Conservation (phyloP, 2,888 invertebrate species). For the Nysson spinosus region DNA sequence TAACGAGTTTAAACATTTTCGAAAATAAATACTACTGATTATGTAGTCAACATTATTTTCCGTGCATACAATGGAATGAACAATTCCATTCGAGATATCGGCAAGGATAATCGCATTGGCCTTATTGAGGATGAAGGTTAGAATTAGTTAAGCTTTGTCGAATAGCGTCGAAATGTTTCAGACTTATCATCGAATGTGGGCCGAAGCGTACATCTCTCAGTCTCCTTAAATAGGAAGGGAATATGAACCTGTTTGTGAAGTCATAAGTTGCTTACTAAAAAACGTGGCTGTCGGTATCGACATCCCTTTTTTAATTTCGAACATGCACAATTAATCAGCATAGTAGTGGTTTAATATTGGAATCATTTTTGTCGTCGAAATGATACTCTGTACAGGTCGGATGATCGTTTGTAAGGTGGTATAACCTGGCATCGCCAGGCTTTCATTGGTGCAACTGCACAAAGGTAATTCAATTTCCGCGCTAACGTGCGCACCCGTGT, state of each 20-base stretch:
- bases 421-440: conserved; percentile 36
- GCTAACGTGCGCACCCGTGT: conserved; percentile 38
- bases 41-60: too few relatives aligned
- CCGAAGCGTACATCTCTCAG: conserved; percentile 55
- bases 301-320: background rate
- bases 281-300: background rate
- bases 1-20: too few relatives aligned
- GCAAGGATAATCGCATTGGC: background rate
- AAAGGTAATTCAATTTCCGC: conserved; percentile 68
- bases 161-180: conserved; percentile 53
- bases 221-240: conserved; percentile 59
- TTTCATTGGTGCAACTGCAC: conserved; percentile 51
- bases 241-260: conserved; percentile 60
- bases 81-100: conserved; percentile 4
- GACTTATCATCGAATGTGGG: conserved; percentile 56
- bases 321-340: background rate
- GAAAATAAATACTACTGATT: too few relatives aligned
- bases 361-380: conserved; percentile 17
- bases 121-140: conserved; percentile 15
- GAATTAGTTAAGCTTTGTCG: conserved; percentile 41
- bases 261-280: conserved; percentile 19
- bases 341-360: background rate
- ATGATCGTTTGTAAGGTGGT: conserved; percentile 41
- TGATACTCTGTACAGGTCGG: conserved; percentile 39
- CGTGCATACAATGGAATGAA: background rate